Evolutionary conservation across 2,888 invertebrate genomes (phyloP).

Genomic region (Morinoia aosen): DNA sequence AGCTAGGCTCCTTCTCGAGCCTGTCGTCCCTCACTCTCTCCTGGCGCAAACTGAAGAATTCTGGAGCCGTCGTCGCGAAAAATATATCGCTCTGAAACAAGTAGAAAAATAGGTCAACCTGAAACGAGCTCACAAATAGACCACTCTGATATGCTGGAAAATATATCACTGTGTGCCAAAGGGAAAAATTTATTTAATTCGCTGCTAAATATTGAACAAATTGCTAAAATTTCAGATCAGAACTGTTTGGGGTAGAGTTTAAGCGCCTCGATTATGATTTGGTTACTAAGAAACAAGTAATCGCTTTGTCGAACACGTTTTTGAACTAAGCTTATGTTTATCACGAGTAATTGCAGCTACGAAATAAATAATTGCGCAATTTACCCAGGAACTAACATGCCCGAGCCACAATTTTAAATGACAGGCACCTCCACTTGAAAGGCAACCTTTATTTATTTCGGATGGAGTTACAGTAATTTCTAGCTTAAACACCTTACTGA

Average conservation of each 20-base stretch:
- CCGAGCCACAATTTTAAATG: neutral
- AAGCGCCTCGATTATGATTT: too few relatives aligned
- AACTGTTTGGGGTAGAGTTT: too few relatives aligned
- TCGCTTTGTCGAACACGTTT: too few relatives aligned
- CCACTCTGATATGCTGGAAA: neutral
- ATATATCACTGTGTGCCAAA: too few relatives aligned
- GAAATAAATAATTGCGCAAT: too few relatives aligned
- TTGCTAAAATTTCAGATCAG: too few relatives aligned
- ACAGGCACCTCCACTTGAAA: neutral
- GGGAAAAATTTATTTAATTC: too few relatives aligned
- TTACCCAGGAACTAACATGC: too few relatives aligned
- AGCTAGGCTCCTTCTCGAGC: slow-evolving; percentile 73
- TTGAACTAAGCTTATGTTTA: too few relatives aligned
- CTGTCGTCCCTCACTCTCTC: slow-evolving; percentile 76
- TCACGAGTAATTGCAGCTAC: too few relatives aligned
- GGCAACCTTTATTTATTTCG: neutral
- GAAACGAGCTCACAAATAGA: neutral
- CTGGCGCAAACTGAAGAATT: slow-evolving; percentile 77
- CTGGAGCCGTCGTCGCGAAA: slow-evolving; percentile 81
- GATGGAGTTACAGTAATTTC: neutral
- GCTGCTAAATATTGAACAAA: too few relatives aligned
- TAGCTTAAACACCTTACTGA: neutral
- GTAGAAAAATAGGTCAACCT: neutral
- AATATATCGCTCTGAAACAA: slow-evolving; percentile 76
- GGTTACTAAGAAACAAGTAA: too few relatives aligned